Base-by-base conservation (phyloP, 1,140 invertebrate genomes). In the Hermetia illucens region DNA sequence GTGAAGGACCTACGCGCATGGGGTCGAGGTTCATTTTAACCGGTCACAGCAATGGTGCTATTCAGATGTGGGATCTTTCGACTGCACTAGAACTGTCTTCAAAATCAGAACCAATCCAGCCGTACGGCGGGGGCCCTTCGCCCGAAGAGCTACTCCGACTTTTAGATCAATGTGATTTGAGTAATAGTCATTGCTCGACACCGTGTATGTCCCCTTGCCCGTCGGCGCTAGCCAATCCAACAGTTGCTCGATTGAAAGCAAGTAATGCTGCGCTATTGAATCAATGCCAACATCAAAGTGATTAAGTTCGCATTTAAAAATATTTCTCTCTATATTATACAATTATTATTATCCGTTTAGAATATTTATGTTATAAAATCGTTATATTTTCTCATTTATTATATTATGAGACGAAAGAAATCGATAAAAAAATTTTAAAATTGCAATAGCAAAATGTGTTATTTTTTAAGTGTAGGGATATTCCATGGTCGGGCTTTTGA, bases 11-110 rank as follows among this genome's bases (percentile, higher is more conserved):
- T 1, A 82, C 77, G 54, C 70, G 89, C 22, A 90, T 92, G 81
- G 88, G 87, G 3, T 88, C 90, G 10, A 58, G 92, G 41, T 90
- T 94, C 52, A 81, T 98, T 48, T 84, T 98, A 46, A 95, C 92
- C 13, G 94, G 93, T 4, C 93, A 97, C 59, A 77, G 79, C 13
- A 94, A 89, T 57, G 93, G 94, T 33, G 82, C 83, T 35, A 83
- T 96, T 48, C 92, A 96, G 69, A 92, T 97, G 84, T 98, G 92
- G 92, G 93, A 98, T 66, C 68, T 98, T 21, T 95, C 90, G 3
- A 96, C 90, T 8, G 92, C 91, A 32, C 65, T 97, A 15, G 89
- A 96, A 62, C 71, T 83, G 38, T 68, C 76, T 52, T 64, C 74
- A 50, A 77, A 83, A 68, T 66, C 69, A 50, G 66, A 69, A 58